A percentile compares a stretch with the other conserved stretches of the same genome.
Evolutionary conservation across 2,113 vertebrate species (phyloP).

Genomic region (Rhipidura dahli): DNA sequence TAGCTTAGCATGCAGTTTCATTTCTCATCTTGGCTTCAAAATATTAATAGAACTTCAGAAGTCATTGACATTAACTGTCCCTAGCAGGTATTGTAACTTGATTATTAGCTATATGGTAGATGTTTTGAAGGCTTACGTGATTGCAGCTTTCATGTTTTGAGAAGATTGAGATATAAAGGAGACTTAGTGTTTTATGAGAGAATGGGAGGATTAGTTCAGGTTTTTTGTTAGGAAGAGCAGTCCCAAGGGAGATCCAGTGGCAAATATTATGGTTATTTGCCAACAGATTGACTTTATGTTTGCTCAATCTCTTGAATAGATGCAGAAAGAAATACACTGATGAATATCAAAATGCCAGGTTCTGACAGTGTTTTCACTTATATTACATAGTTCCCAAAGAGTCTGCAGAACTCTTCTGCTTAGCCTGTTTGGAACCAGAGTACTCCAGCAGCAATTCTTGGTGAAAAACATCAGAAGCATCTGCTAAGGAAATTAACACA

Average conservation of each 20-base stretch:
- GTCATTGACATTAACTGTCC: background rate
- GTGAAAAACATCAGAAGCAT: background rate
- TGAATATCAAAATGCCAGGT: background rate
- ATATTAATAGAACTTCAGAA: background rate
- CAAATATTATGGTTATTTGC: background rate
- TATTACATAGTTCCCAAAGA: background rate
- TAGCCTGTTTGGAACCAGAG: background rate
- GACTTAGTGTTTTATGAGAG: background rate
- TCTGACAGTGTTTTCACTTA: background rate
- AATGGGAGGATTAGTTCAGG: background rate
- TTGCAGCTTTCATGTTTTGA: background rate
- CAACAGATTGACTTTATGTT: background rate
- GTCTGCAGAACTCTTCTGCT: background rate
- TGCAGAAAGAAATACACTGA: background rate
- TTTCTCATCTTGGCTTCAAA: background rate
- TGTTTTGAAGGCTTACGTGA: background rate
- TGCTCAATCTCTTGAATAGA: background rate
- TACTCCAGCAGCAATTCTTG: background rate
- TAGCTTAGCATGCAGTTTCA: background rate
- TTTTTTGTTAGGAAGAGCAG: background rate
- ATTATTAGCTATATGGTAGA: background rate
- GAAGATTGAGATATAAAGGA: background rate
- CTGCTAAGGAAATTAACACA: slow-evolving; percentile 31
- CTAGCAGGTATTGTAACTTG: background rate
- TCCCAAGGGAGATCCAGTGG: background rate